Base-by-base conservation (phyloP, 2,797 vertebrate species). In the Chelonia mydas region DNA sequence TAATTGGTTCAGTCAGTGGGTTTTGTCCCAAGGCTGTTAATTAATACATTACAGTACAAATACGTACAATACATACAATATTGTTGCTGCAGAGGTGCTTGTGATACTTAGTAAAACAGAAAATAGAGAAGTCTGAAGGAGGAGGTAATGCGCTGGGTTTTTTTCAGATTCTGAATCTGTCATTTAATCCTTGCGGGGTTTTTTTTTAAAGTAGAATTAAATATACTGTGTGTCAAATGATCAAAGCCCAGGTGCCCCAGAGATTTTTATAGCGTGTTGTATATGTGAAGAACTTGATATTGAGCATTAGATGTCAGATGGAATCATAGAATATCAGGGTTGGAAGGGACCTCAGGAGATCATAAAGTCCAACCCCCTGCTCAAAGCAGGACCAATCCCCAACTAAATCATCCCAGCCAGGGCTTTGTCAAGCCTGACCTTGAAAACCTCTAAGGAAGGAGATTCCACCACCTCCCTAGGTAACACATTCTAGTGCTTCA, bases 181-280 rank as follows among this genome's bases (percentile, higher is more conserved):
- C 93, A 92, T 95, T 95, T n/a, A 89, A 96, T 89, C 95, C 92
- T 94, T 0, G 0, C 91, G 27, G 37, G 76, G 94, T 94, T 96
- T 96, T 97, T 83, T 97, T 97, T 97, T 93, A 97, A 95, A 80
- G 93, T 79, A 95, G 95, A 93, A n/a, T 81, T 81, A n/a, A 96
- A 97, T 91, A 93, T 92, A 97, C 93, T 96, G 96, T 89, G 93
- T 97, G 97, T 97, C 92, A 41, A 86, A 87, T 88, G 97, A 97
- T 97, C 96, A 97, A 97, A 97, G 97, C 87, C 91, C 0, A 31
- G 55, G 74, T 80, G 93, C 94, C 95, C 90, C 94, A 92, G 94
- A 95, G 95, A 94, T 96, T 97, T 97, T 97, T 97, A 96, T 61
- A 91, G 96, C 79, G 0, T 61, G 91, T 94, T 93, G 83, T 55